A percentile compares a stretch with the other conserved stretches of the same genome.
These are phyloP conservation scores for Drosophila infuscata DNA, from an alignment of 2,888 invertebrate genomes.

Conservation along the genomic window DNA sequence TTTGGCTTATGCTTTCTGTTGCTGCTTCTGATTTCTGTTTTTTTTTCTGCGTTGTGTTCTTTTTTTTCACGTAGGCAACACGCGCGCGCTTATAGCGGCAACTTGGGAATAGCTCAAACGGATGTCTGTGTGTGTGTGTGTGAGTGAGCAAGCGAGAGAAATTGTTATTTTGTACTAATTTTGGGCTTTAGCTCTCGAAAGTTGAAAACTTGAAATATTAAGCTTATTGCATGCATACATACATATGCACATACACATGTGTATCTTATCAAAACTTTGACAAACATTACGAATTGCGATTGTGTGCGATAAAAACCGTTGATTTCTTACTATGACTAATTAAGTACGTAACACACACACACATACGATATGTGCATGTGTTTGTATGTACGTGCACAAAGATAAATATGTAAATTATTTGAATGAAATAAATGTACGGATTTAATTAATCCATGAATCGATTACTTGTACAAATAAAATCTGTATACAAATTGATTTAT, in stretches of 20 bases:
- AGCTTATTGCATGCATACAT: constrained; percentile 14
- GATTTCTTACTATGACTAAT: constrained; percentile 18
- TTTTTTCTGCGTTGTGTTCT: constrained; percentile 19
- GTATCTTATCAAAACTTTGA: constrained; percentile 41
- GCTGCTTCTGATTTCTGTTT: constrained; percentile 49
- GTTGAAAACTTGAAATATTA: constrained; percentile 30
- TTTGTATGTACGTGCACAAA: background rate
- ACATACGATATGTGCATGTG: background rate
- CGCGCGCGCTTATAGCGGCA: constrained; percentile 32
- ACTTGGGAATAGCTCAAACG: constrained; percentile 40
- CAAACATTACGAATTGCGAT: constrained; percentile 22
- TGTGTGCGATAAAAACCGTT: constrained; percentile 26
- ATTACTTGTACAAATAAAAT: constrained; percentile 8
- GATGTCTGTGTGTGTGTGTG: constrained; percentile 12
- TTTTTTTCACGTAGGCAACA: constrained; percentile 48
- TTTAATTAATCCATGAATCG: background rate
- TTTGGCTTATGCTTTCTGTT: constrained; percentile 6
- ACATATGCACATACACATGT: too few species aligned
- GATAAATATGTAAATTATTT: background rate
- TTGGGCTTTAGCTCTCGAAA: constrained; percentile 37
- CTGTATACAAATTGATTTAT: background rate
- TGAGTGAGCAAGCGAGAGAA: constrained; percentile 6
- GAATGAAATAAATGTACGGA: background rate
- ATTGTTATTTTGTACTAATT: constrained; percentile 33
- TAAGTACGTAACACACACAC: background rate